Evolutionary conservation across 2,888 invertebrate species (phyloP), one percentile per base, ranked within the genome.

Genomic region (Archips crataeganus): DNA sequence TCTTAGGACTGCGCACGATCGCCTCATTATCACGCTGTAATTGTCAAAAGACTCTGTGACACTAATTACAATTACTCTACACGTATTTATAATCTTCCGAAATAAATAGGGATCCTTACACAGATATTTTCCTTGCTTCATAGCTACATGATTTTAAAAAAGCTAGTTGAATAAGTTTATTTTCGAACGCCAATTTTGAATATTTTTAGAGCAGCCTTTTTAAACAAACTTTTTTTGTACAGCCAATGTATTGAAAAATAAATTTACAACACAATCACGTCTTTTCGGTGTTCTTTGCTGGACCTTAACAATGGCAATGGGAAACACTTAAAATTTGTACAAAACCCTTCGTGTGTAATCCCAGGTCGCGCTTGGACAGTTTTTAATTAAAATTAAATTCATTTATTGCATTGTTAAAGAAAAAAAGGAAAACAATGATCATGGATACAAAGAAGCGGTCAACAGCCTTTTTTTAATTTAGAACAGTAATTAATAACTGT

Each of bases 11-110:
- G 51, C 62, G 54, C 62, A 62, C 67, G 62, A 65, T 15, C n/a
- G 51, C 71, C 10, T 59, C 47, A 51, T 71, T 60, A 71, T 39
- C 45, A 36, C 47, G 32, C 34, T 13, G 54, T 36, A 36, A 36
- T 64, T 59, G 39, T 71, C 71, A 71, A 71, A 71, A 71, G 71
- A 59, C 57, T 70, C 63, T 70, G 63, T 47, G 36, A n/a, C 60
- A n/a, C 36, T 10, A 60, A 60, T 60, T 36, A 60, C 36, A 60
- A 36, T 60, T 36, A 36, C 36, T 36, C 8, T 36, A 60, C 60
- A 60, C 60, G 23, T 60, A 36, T 36, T 36, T 36, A n/a, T 36
- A 13, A 36, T 13, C 9, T 54, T 6, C 8, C 4, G 23, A 54
- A 5, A 54, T 6, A 23, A 54, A 15, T 23, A 9, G 13, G 23